phyloP scores from a whole-genome alignment of 2,797 vertebrate species.

The Lindbergichthys nudifrons region DNA sequence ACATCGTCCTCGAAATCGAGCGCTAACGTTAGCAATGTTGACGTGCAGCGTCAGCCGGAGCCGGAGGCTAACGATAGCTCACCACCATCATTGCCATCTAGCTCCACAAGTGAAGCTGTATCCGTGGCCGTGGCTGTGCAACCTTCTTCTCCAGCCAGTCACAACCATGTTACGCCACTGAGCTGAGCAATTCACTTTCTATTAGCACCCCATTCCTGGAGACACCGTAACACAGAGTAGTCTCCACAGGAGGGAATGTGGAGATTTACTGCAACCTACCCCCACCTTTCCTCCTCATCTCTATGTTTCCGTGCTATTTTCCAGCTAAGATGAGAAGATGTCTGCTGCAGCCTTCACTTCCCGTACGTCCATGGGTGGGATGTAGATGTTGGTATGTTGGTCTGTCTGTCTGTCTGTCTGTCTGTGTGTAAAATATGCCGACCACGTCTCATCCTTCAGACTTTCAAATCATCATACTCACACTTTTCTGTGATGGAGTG shows the following conservation, averaged over 20 bases:
- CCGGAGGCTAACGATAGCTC: too few species aligned
- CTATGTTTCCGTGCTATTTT: conserved; percentile 26
- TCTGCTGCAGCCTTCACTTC: conserved; percentile 42
- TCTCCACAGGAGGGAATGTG: conserved; percentile 57
- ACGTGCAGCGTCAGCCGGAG: too few species aligned
- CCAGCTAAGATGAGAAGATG: conserved; percentile 46
- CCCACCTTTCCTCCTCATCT: background rate
- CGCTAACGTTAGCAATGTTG: too few species aligned
- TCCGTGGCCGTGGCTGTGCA: too few species aligned
- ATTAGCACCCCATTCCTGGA: conserved; percentile 46
- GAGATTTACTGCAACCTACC: conserved; percentile 42
- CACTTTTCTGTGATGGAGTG: conserved; percentile 17
- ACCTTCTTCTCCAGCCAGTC: too few species aligned
- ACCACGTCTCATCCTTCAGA: conserved; percentile 17
- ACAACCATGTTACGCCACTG: too few species aligned
- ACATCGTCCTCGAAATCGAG: too few species aligned
- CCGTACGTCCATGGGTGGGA: conserved; percentile 36
- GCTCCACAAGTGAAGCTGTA: too few species aligned
- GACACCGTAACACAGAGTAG: conserved; percentile 25
- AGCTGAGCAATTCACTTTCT: conserved; percentile 36
- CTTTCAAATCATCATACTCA: background rate
- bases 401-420: background rate
- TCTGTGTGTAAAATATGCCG: conserved; percentile 28
- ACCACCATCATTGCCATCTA: too few species aligned
- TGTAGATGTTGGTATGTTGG: conserved; percentile 25